Evolutionary conservation across 2,888 invertebrate species (phyloP).

Genomic region (Petrolisthes cinctipes): DNA sequence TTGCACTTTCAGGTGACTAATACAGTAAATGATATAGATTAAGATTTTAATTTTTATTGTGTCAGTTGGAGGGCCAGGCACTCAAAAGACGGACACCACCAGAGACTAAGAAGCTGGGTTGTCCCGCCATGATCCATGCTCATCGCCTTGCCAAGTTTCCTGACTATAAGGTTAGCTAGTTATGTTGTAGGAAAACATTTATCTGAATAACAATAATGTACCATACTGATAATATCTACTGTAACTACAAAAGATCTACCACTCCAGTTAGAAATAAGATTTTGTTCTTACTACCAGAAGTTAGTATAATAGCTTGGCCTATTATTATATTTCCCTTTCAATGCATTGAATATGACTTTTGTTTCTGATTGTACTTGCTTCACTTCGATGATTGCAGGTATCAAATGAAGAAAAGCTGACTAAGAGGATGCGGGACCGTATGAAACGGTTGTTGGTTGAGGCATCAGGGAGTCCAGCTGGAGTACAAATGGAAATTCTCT

Average conservation of each 20-base stretch:
- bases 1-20: too few species aligned
- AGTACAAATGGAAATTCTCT: neutral
- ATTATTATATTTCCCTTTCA: too few species aligned
- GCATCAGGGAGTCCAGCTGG: neutral
- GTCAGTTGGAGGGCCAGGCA: conserved; percentile 11
- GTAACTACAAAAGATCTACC: too few species aligned
- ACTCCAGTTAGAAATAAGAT: too few species aligned
- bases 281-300: too few species aligned
- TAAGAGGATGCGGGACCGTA: conserved; percentile 2
- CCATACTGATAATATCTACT: too few species aligned
- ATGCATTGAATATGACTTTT: too few species aligned
- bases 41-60: neutral
- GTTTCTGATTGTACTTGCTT: too few species aligned
- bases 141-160: conserved; percentile 18
- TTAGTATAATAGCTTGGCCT: too few species aligned
- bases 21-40: too few species aligned
- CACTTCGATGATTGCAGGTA: neutral
- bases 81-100: conserved; percentile 17
- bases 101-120: conserved; percentile 24
- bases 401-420: conserved; percentile 6
- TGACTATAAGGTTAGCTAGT: conserved; percentile 4
- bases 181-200: neutral
- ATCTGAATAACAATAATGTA: too few species aligned
- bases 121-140: conserved; percentile 24
- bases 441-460: neutral